Evolutionary conservation across 1,140 invertebrate genomes (phyloP).

Genomic region (Drosophila ohnishii): DNA sequence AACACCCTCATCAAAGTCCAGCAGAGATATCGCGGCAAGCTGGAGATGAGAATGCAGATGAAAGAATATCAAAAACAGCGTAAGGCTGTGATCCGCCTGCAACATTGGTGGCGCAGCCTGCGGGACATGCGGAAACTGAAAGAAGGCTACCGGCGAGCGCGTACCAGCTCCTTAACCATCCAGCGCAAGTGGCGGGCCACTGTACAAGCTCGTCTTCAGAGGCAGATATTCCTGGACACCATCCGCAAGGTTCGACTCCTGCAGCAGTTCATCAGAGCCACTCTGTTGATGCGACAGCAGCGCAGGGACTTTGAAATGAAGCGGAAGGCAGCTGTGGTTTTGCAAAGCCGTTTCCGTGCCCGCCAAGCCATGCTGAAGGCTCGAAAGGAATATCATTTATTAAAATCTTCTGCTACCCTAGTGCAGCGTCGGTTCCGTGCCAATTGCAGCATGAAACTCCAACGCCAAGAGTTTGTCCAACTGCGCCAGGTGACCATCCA

Average conservation of each 20-base stretch:
- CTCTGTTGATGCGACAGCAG: conserved; percentile 51
- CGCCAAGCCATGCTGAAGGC: conserved; percentile 62
- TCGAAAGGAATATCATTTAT: conserved; percentile 71
- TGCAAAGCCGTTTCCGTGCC: conserved; percentile 85
- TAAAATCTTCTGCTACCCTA: conserved; percentile 57
- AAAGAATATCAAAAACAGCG: conserved; percentile 35
- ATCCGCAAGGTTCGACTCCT: conserved; percentile 63
- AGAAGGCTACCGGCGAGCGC: conserved; percentile 56
- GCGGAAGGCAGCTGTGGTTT: conserved; percentile 70
- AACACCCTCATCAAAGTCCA: conserved; percentile 51
- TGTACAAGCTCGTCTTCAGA: conserved; percentile 49
- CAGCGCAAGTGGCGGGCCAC: conserved; percentile 71
- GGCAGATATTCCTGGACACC: conserved; percentile 68
- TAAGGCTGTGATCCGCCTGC: conserved; percentile 49
- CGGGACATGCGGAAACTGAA: conserved; percentile 57
- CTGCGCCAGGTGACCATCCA: conserved; percentile 74
- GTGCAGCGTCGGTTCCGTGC: conserved; percentile 83
- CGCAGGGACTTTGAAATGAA: conserved; percentile 77
- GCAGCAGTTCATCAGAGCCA: conserved; percentile 81
- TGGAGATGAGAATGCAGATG: conserved; percentile 51
- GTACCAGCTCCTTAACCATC: conserved; percentile 57
- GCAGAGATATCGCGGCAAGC: conserved; percentile 35
- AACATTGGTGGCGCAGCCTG: conserved; percentile 70
- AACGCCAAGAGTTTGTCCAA: conserved; percentile 72
- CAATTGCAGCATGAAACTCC: conserved; percentile 66